Conservation (phyloP, 92 coral and sea anemone species). For the Porites lobata region DNA sequence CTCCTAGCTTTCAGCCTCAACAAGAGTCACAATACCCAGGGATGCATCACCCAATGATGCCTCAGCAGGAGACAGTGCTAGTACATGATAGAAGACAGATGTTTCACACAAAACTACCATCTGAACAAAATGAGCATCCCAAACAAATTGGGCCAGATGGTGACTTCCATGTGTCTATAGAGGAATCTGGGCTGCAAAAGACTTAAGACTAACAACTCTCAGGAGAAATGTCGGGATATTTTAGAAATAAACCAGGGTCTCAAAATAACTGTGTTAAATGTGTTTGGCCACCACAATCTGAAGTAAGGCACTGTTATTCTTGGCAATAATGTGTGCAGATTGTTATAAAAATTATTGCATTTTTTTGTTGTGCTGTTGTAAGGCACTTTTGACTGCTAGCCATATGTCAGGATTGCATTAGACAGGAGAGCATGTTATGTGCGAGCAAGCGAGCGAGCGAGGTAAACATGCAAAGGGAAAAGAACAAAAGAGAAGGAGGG, state of each 20-base stretch:
- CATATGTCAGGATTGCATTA: too few relatives aligned
- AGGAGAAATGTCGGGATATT: too few relatives aligned
- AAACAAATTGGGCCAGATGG: slow-evolving; percentile 5
- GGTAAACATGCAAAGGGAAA: too few relatives aligned
- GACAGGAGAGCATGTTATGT: too few relatives aligned
- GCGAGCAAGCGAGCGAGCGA: too few relatives aligned
- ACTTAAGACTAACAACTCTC: neutral
- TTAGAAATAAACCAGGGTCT: neutral
- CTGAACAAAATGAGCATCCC: slow-evolving; percentile 26
- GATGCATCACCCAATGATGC: neutral
- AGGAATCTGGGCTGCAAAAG: slow-evolving; percentile 15
- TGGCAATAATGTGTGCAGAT: too few relatives aligned
- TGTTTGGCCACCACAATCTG: too few relatives aligned
- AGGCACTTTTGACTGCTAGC: too few relatives aligned
- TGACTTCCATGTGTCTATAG: neutral
- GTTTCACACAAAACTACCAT: slow-evolving; percentile 9
- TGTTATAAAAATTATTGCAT: too few relatives aligned
- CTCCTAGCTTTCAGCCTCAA: neutral
- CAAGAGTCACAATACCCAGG: slow-evolving; percentile 5
- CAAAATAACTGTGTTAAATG: neutral
- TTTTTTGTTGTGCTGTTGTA: too few relatives aligned
- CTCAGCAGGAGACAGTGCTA: neutral
- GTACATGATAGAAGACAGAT: neutral
- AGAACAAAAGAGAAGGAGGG: too few relatives aligned
- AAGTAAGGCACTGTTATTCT: too few relatives aligned